Conservation (phyloP, 2,888 invertebrate species). For the Phanerotoma sp. region DNA sequence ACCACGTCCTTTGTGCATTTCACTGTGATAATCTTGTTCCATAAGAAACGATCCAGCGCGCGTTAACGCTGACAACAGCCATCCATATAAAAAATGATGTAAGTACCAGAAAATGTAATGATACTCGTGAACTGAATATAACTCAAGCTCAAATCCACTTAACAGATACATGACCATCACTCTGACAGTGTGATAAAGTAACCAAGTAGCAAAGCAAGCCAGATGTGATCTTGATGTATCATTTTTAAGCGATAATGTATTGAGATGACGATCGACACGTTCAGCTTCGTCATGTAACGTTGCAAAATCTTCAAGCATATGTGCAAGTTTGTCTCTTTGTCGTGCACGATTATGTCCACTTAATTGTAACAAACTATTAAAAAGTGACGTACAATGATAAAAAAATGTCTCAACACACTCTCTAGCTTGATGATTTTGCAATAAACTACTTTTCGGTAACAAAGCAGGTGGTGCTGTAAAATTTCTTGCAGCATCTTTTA, state of each 20-base stretch:
- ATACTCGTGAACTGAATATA: slow-evolving; percentile 95
- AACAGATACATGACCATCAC: slow-evolving; percentile 93
- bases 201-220: slow-evolving; percentile 92
- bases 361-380: slow-evolving; percentile 81
- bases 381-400: slow-evolving; percentile 81
- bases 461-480: slow-evolving; percentile 91
- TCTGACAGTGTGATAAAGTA: slow-evolving; percentile 88
- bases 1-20: slow-evolving; percentile 54
- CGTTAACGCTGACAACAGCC: slow-evolving; percentile 87
- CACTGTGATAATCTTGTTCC: slow-evolving; percentile 69
- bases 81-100: slow-evolving; percentile 92
- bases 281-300: slow-evolving; percentile 94
- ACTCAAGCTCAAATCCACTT: slow-evolving; percentile 91
- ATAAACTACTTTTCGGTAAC: slow-evolving; percentile 70
- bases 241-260: slow-evolving; percentile 68
- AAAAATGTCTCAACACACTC: slow-evolving; percentile 89
- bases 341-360: slow-evolving; percentile 95
- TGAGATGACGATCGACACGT: slow-evolving; percentile 82
- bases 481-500: slow-evolving; percentile 80
- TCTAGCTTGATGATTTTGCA: slow-evolving; percentile 73
- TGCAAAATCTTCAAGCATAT: slow-evolving; percentile 87
- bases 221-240: slow-evolving; percentile 72
- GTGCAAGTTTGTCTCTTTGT: slow-evolving; percentile 90
- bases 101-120: slow-evolving; percentile 96
- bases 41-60: slow-evolving; percentile 83